phyloP scores from a whole-genome alignment of 2,113 vertebrate genomes.

The Leucosticte australis region DNA sequence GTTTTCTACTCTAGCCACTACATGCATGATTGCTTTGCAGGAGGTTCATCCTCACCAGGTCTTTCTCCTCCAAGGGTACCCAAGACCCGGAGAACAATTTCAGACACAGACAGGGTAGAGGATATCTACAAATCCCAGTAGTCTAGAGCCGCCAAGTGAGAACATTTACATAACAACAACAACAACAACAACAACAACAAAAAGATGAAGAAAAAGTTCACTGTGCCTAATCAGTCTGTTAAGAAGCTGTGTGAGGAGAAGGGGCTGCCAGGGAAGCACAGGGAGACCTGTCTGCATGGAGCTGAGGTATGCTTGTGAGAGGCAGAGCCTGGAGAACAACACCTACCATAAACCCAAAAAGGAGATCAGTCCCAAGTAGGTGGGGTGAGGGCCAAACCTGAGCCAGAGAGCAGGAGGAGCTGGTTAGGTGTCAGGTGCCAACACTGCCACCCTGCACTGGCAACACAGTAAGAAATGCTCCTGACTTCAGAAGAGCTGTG shows the following conservation, averaged over 20 bases:
- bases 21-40: background rate
- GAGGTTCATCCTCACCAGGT: background rate
- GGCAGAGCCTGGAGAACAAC: background rate
- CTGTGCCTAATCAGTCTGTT: background rate
- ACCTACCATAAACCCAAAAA: background rate
- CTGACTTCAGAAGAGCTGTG: rapidly evolving
- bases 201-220: background rate
- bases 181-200: background rate
- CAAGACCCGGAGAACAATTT: background rate
- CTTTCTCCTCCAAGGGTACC: background rate
- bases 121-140: background rate
- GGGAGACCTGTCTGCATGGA: background rate
- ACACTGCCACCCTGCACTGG: background rate
- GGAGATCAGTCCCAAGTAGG: background rate
- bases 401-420: background rate
- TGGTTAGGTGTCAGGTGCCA: background rate
- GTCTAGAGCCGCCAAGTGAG: background rate
- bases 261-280: background rate
- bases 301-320: background rate
- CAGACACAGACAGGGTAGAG: background rate
- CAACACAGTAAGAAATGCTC: background rate
- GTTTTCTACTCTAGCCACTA: background rate
- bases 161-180: background rate
- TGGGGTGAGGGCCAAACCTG: rapidly evolving
- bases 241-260: background rate